Evolutionary conservation across 2,797 vertebrate species (phyloP), one percentile per base, ranked within the genome.

Genomic region (Cynodonichthys magdalenae): DNA sequence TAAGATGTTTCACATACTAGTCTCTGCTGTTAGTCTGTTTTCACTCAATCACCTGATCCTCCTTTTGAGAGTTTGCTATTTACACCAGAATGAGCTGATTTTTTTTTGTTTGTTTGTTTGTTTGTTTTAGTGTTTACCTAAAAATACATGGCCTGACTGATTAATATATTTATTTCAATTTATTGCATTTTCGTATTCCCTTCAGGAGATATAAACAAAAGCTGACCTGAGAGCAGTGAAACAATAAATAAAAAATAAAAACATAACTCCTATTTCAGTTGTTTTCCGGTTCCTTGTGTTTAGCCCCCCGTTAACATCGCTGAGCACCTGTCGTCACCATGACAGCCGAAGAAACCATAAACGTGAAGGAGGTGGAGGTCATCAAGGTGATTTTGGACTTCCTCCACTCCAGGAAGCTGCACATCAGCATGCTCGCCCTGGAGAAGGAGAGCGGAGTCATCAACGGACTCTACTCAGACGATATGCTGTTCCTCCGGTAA

Each of bases 401-500:
- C 78, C 92, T 99, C 68, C 94, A 98, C 92, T 95, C 97, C 59
- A 95, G 95, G 80, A 99, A 98, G 90, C 86, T 99, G 86, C 98
- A 99, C 86, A 99, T 99, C 83, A 99, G 97, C 80, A 99, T 99
- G 98, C 73, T 99, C 79, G 96, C 98, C 0, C 92, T 99, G 82
- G 98, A 99, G 82, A 99, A 99, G 84, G 98, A 99, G 92, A 99
- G 98, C 1, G 98, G 98, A 0, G 96, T 99, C 73, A 99, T 99
- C 84, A 99, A 99, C 53, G 98, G 98, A 49, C 94, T 99, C 17
- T 99, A 97, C 89, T 99, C 97, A 14, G 98, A 99, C 70, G 98
- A 99, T 87, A 99, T 99, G 98, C 96, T 99, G 55, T 99, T 99
- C 67, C 92, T 99, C 83, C 96, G 97, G 97, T 97, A 92, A 28